These are phyloP conservation scores for Aproaerema taeniolella DNA, from an alignment of 2,888 invertebrate species.

Conservation along the genomic window DNA sequence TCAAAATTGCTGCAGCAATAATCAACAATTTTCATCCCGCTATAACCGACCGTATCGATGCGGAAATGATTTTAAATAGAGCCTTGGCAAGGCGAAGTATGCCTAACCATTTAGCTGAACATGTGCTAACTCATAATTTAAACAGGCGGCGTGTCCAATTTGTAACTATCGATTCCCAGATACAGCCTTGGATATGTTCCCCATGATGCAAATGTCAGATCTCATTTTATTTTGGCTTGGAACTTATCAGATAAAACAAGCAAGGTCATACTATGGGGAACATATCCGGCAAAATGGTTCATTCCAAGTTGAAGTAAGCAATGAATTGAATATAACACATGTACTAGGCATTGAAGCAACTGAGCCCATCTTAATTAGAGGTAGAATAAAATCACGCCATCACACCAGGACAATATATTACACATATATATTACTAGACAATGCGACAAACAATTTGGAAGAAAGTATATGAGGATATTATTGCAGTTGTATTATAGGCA, in stretches of 20 bases:
- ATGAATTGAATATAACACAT: neutral
- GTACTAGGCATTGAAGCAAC: neutral
- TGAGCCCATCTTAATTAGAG: neutral
- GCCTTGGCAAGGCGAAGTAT: neutral
- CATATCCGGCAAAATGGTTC: conserved; percentile 1
- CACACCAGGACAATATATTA: neutral
- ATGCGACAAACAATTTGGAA: neutral
- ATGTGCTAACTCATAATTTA: neutral
- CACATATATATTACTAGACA: conserved; percentile 4
- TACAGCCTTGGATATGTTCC: conserved; percentile 3
- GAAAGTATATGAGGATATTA: neutral
- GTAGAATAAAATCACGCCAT: conserved; percentile 2
- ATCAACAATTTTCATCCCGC: too few relatives aligned
- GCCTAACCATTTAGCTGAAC: neutral
- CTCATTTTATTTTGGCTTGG: conserved; percentile 1
- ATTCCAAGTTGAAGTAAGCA: neutral
- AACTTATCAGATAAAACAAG: conserved; percentile 4
- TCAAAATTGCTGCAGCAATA: too few relatives aligned
- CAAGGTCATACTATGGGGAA: conserved; percentile 3
- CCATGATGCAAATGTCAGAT: neutral
- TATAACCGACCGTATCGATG: too few relatives aligned
- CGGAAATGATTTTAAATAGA: too few relatives aligned
- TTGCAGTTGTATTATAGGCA: too few relatives aligned
- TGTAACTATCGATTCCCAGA: neutral
- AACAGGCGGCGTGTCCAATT: neutral